These are phyloP conservation scores for Cuculus canorus DNA, from an alignment of 2,797 vertebrate species.

Conservation along the genomic window DNA sequence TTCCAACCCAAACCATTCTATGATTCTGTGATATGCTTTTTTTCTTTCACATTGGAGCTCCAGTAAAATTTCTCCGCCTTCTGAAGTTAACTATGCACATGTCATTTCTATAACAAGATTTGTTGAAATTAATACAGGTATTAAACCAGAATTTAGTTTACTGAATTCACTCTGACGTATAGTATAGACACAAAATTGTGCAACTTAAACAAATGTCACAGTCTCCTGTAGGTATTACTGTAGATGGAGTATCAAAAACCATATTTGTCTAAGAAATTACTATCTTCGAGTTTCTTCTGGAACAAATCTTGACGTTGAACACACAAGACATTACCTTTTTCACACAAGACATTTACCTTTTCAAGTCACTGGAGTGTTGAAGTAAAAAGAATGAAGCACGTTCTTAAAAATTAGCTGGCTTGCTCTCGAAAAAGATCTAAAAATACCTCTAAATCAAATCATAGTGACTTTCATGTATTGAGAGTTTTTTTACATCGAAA, in stretches of 20 bases:
- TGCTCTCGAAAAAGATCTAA: neutral
- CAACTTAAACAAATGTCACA: neutral
- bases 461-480: neutral
- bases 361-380: neutral
- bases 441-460: conserved; percentile 5
- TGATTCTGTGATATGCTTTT: neutral
- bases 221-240: neutral
- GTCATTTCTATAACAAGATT: neutral
- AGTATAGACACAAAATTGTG: neutral
- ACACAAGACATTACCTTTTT: neutral
- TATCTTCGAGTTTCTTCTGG: neutral
- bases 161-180: neutral
- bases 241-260: neutral
- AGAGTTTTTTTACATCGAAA: neutral
- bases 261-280: neutral
- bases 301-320: neutral
- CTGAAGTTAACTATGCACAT: neutral
- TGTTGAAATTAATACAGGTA: neutral
- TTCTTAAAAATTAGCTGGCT: neutral
- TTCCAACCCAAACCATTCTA: too few species aligned
- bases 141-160: neutral
- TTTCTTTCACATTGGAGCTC: neutral
- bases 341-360: too few species aligned
- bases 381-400: neutral
- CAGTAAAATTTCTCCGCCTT: neutral